These are phyloP conservation scores for Equus przewalskii DNA, from an alignment of 2,113 vertebrate species.

Conservation along the genomic window DNA sequence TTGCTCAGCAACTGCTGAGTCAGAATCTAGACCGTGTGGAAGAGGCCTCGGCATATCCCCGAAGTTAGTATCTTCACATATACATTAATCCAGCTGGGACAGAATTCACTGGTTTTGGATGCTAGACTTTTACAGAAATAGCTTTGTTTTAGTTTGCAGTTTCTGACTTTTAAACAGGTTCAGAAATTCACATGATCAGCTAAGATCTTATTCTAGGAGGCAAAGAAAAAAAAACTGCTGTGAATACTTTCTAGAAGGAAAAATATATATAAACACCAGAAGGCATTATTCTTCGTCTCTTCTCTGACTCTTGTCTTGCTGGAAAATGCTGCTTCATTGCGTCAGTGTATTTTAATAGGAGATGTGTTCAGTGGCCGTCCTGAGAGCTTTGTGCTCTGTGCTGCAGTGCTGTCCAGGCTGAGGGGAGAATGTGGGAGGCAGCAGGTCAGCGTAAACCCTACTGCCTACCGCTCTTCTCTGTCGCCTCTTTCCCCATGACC, in stretches of 20 bases:
- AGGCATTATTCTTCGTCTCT: slow-evolving; percentile 8
- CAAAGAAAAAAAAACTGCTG: background rate
- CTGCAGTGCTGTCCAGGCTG: background rate
- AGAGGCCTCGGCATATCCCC: background rate
- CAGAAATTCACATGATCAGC: slow-evolving; percentile 68
- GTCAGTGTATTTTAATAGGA: background rate
- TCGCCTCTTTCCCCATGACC: background rate
- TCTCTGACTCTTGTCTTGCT: background rate
- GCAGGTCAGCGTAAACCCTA: background rate
- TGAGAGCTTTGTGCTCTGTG: background rate
- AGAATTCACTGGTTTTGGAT: slow-evolving; percentile 72
- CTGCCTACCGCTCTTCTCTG: background rate
- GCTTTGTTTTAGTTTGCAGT: slow-evolving; percentile 75
- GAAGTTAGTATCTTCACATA: slow-evolving; percentile 66
- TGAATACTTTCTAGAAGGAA: slow-evolving; percentile 59
- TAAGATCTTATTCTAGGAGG: slow-evolving; percentile 66
- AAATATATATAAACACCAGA: slow-evolving; percentile 37
- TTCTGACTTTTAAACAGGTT: slow-evolving; percentile 77
- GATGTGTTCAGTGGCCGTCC: background rate
- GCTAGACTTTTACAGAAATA: slow-evolving; percentile 72
- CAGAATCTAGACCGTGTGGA: background rate
- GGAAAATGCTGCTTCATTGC: background rate
- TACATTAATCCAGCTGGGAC: slow-evolving; percentile 69
- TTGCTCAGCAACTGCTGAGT: slow-evolving; percentile 30
- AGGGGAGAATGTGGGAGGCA: background rate